A percentile compares a stretch with the other conserved stretches of the same genome.
Evolutionary conservation across 2,888 invertebrate species (phyloP).

Genomic region (Trachelus iudaicus): DNA sequence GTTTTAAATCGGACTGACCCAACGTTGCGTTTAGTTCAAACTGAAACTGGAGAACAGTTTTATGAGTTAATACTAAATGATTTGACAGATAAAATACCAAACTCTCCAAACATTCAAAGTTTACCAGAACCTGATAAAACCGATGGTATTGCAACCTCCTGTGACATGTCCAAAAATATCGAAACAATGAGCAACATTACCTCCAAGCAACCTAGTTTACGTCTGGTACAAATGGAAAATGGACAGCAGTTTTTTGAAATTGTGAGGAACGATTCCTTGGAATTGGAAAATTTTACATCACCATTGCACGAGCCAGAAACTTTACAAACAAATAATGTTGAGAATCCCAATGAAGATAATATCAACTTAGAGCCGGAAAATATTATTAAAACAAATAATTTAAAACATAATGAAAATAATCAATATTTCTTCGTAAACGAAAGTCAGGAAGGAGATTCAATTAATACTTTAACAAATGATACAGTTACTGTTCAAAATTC

Average conservation of each 20-base stretch:
- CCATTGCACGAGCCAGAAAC: neutral
- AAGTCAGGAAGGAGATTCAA: slow-evolving; percentile 16
- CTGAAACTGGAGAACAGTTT: slow-evolving; percentile 53
- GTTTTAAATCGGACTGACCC: slow-evolving; percentile 28
- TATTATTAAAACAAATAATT: neutral
- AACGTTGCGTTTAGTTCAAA: slow-evolving; percentile 46
- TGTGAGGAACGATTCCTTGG: neutral
- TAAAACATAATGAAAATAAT: slow-evolving; percentile 11
- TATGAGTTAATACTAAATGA: slow-evolving; percentile 53
- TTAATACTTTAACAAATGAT: slow-evolving; percentile 18
- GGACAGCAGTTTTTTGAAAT: slow-evolving; percentile 15
- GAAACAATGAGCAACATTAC: neutral
- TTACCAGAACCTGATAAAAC: neutral
- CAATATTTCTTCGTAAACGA: slow-evolving; percentile 13
- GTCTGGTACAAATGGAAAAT: neutral
- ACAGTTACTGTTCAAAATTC: slow-evolving; percentile 18
- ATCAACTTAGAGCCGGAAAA: neutral
- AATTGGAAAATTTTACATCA: neutral
- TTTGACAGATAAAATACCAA: slow-evolving; percentile 37
- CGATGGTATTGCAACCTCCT: neutral
- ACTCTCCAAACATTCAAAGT: neutral
- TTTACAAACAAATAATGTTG: slow-evolving; percentile 14
- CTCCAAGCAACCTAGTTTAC: neutral
- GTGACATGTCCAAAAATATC: neutral
- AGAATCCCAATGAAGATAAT: neutral